Evolutionary conservation across 64 coral and sea anemone genomes (phyloP).

Genomic region (Acropora tenuis): DNA sequence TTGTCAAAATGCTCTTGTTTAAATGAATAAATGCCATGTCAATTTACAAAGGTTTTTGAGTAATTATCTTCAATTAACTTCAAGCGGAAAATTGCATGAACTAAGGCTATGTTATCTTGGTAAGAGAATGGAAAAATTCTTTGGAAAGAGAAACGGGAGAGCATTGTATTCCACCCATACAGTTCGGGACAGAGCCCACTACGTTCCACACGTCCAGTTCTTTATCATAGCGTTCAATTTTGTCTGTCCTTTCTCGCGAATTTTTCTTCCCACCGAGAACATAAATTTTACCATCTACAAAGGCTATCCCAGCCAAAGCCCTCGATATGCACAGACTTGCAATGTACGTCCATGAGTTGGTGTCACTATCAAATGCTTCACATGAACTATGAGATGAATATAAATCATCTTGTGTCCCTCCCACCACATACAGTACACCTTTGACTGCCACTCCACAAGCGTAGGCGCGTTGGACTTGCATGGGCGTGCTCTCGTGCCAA

Average conservation of each 20-base stretch:
- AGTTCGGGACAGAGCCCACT: conserved; percentile 90
- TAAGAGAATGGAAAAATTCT: conserved; percentile 59
- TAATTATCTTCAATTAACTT: too few relatives aligned
- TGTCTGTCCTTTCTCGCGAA: conserved; percentile 87
- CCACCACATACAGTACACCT: conserved; percentile 78
- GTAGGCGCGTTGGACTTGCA: conserved; percentile 83
- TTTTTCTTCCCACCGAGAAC: conserved; percentile 90
- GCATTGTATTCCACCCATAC: conserved; percentile 92
- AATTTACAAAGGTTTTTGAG: too few relatives aligned
- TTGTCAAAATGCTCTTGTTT: too few relatives aligned
- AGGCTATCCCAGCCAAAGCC: conserved; percentile 79
- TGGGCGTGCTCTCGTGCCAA: conserved; percentile 71
- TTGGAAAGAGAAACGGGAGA: conserved; percentile 66
- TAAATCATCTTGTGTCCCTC: conserved; percentile 91
- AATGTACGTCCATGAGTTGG: conserved; percentile 69
- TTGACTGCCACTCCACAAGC: conserved; percentile 78
- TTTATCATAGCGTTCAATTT: conserved; percentile 78
- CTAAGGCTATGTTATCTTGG: conserved; percentile 59
- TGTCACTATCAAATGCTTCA: conserved; percentile 70
- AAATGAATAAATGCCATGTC: too few relatives aligned
- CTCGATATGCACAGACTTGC: conserved; percentile 76
- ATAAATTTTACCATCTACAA: conserved; percentile 65
- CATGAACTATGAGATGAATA: conserved; percentile 87
- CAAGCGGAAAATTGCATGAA: too few relatives aligned
- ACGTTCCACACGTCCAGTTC: conserved; percentile 83